These are phyloP conservation scores for Alcedo quadribrachys DNA, from an alignment of 2,797 vertebrate species.

Conservation along the genomic window DNA sequence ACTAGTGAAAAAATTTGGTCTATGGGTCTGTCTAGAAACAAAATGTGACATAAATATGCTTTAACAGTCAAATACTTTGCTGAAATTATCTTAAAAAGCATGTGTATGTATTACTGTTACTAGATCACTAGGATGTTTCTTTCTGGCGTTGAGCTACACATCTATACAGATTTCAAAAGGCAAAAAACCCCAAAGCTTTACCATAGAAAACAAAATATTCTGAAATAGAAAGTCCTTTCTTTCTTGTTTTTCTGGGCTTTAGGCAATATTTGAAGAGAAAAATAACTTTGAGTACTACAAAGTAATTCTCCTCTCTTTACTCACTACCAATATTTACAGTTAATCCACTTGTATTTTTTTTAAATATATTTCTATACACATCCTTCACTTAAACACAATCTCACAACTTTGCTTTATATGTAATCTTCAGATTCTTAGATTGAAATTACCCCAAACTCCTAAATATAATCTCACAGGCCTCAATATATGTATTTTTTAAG, in stretches of 20 bases:
- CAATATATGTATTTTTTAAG: not conserved
- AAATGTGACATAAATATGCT: not conserved
- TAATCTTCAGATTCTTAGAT: not conserved
- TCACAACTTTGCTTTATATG: not conserved
- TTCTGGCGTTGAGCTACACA: not conserved
- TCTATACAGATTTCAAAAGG: not conserved
- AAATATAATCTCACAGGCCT: not conserved
- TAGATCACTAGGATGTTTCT: not conserved
- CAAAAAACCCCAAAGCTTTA: not conserved
- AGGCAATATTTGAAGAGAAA: not conserved
- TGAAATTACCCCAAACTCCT: not conserved
- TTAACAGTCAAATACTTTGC: not conserved
- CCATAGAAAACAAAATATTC: not conserved
- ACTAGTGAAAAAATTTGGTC: not conserved
- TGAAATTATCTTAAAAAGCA: not conserved
- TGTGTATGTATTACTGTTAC: not conserved
- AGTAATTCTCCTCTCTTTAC: not conserved
- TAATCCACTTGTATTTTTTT: not conserved
- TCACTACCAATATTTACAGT: accelerated
- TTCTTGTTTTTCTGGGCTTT: not conserved
- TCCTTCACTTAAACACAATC: not conserved
- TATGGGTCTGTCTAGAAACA: not conserved
- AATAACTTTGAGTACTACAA: not conserved
- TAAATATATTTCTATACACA: not conserved
- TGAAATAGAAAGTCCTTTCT: not conserved